Conservation (phyloP, 2,113 vertebrate species). For the Enhydra lutris region DNA sequence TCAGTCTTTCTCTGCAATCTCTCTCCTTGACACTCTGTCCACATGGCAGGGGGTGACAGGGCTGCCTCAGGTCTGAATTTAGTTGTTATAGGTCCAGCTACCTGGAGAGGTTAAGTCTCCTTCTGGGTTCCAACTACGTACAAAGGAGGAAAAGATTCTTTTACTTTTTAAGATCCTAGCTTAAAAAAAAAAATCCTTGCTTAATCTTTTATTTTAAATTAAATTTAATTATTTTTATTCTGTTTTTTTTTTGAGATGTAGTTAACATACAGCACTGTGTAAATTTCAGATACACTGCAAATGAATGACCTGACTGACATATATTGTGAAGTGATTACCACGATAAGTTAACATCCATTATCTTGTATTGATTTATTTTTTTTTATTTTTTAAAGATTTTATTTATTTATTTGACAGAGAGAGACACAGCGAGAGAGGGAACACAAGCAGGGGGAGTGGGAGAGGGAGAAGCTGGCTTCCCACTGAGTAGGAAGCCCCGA, state of each 20-base stretch:
- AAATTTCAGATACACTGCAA: neutral
- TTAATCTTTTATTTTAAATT: neutral
- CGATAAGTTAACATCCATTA: neutral
- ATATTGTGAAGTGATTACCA: neutral
- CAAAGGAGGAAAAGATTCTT: neutral
- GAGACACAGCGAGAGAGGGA: no score
- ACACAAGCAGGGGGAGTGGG: no score
- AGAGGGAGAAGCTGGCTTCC: no score
- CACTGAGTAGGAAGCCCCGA: no score
- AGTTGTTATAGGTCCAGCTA: neutral
- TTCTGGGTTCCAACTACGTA: neutral
- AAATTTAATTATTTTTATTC: neutral
- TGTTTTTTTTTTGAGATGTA: neutral
- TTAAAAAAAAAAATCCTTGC: neutral
- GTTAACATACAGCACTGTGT: neutral
- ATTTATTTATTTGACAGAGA: no score
- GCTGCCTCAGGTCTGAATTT: neutral
- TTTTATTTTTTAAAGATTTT: no score
- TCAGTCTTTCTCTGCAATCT: neutral
- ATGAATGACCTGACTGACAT: neutral
- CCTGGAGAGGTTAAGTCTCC: neutral
- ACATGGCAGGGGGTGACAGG: neutral
- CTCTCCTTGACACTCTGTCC: neutral
- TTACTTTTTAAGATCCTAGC: neutral
- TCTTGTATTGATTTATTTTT: neutral